Conservation (phyloP, 2,113 vertebrate genomes). For the Eurystomus gularis region DNA sequence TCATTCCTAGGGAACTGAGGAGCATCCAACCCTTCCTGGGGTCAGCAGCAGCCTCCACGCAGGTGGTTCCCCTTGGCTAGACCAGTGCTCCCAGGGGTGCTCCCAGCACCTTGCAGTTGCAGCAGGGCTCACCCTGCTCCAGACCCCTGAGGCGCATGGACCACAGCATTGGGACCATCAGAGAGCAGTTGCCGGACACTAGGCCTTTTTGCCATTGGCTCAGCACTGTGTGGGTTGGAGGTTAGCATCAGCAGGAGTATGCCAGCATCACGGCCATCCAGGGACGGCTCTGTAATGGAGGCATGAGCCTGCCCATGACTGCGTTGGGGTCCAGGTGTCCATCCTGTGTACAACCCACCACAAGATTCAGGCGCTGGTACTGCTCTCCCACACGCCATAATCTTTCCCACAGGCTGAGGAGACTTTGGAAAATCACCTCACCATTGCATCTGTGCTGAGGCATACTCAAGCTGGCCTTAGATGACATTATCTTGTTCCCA, state of each 20-base stretch:
- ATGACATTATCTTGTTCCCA: not conserved
- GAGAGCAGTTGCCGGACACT: not conserved
- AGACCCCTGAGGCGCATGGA: not conserved
- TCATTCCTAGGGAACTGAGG: not conserved
- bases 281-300: not conserved
- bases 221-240: fast-evolving
- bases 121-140: not conserved
- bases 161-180: not conserved
- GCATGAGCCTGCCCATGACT: fast-evolving
- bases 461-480: not conserved
- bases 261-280: not conserved
- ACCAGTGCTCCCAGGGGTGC: not conserved
- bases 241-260: not conserved
- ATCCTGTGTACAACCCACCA: fast-evolving
- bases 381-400: not conserved
- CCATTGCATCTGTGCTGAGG: fast-evolving
- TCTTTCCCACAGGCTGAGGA: not conserved
- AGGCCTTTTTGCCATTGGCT: not conserved
- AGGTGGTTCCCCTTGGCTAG: not conserved
- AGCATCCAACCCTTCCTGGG: not conserved
- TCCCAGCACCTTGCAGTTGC: not conserved
- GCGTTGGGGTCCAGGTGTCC: too few relatives aligned
- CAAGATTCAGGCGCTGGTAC: not conserved
- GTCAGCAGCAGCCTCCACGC: not conserved
- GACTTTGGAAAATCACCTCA: not conserved